Evolutionary conservation across 1,140 invertebrate genomes (phyloP).

Genomic region (Pseudomyrmex flavicornis): DNA sequence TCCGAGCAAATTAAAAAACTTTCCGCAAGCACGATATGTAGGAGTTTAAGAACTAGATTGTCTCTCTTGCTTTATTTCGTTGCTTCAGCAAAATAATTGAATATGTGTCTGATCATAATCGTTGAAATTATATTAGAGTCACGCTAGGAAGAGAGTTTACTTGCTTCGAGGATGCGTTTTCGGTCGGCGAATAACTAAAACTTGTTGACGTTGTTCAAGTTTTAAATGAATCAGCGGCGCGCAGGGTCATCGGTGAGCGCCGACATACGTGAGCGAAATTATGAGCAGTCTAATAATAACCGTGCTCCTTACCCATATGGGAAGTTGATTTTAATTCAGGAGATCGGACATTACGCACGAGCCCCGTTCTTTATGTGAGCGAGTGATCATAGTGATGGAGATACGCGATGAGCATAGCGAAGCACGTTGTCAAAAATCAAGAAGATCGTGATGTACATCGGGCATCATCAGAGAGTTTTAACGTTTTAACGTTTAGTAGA

Average conservation of each 20-base stretch:
- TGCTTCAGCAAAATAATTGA: too few species aligned
- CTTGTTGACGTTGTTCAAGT: constrained; percentile 31
- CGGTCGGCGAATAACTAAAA: neutral
- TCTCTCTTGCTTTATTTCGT: too few species aligned
- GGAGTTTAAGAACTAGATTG: too few species aligned
- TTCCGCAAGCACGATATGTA: neutral
- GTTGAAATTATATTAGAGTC: neutral
- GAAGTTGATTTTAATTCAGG: constrained; percentile 74
- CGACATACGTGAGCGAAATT: constrained; percentile 79
- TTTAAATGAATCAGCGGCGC: constrained; percentile 44
- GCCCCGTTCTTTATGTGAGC: constrained; percentile 64
- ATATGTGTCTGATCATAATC: neutral
- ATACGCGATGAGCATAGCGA: constrained; percentile 53
- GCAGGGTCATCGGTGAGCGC: constrained; percentile 47
- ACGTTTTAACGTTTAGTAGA: constrained; percentile 6
- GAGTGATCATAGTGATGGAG: constrained; percentile 68
- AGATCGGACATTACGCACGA: constrained; percentile 45
- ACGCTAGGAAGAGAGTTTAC: neutral
- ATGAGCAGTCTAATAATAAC: constrained; percentile 80
- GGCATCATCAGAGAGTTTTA: neutral
- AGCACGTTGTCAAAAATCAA: constrained; percentile 4
- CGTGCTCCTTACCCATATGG: constrained; percentile 74
- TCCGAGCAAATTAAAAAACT: neutral
- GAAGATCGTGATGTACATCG: neutral
- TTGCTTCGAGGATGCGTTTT: constrained; percentile 21